Base-by-base conservation (phyloP, 1,140 invertebrate genomes). In the Papilio dardanus region DNA sequence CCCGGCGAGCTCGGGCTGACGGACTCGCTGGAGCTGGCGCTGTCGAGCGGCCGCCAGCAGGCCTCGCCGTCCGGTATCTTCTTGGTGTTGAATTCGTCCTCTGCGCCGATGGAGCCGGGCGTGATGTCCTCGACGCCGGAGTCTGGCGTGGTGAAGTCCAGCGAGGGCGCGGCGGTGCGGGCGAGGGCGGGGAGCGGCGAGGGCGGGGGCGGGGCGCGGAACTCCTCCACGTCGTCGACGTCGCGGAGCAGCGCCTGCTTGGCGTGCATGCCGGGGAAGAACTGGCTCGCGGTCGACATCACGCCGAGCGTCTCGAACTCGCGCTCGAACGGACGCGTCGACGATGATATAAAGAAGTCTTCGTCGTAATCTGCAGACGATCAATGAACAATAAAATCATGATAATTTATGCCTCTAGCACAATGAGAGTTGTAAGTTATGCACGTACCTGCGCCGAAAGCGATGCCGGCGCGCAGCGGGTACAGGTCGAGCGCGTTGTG, bases 331-430 rank as follows among this genome's bases (percentile, higher is more conserved):
- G 96, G 96, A 73, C 95, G 94, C 79, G 95, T 94, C 21, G 96
- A 96, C 78, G 96, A 96, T 75, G 95, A 96, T 74, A 96, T 95
- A 87, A 95, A 96, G 88, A 96, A 96, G 79, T 96, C 96, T 77
- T 96, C 95, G 74, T 95, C 95, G 83, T 84, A 93, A 81, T 93
- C 92, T 91, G 80, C 37, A 54, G 58, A 67, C 50, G 46, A 77
- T 24, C 31, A 12, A 5, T 50, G 19, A 12, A 24, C 19, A 58
- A 21, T 58, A 68, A 3, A 14, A 14, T n/a, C n/a, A n/a, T n/a
- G n/a, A n/a, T n/a, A n/a, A n/a, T n/a, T n/a, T n/a, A n/a, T 50
- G 16, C 1, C 16, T 37, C 5, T 8, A 42, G 37, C 16, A n/a
- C 35, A 62, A 31, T 58, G 54, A 2, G 24, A 16, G 4, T 12